A percentile compares a stretch with the other conserved stretches of the same genome.
These are phyloP conservation scores for Stylophora pistillata DNA, from an alignment of 64 coral and sea anemone species.

Conservation along the genomic window DNA sequence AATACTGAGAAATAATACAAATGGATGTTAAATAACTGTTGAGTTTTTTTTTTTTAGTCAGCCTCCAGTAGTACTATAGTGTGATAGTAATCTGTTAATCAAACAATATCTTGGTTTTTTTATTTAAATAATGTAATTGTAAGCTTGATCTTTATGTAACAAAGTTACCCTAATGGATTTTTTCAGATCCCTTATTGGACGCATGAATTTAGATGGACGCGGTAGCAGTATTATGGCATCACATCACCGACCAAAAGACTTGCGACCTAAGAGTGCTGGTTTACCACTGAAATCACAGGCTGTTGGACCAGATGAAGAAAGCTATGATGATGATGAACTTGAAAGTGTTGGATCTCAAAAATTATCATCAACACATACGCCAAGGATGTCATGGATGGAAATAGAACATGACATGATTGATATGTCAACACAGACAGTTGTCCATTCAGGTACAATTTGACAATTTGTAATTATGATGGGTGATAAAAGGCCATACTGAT, in stretches of 20 bases:
- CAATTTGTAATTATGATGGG: background rate
- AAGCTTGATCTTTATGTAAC: background rate
- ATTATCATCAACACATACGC: conserved; percentile 43
- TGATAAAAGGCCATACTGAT: too few relatives aligned
- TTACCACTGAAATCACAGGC: conserved; percentile 39
- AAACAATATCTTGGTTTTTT: too few relatives aligned
- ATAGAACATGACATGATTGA: conserved; percentile 72
- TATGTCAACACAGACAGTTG: conserved; percentile 90
- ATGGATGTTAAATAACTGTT: too few relatives aligned
- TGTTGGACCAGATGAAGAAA: conserved; percentile 72
- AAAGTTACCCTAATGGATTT: background rate
- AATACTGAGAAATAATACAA: too few relatives aligned
- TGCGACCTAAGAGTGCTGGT: conserved; percentile 58
- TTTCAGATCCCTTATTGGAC: conserved; percentile 72
- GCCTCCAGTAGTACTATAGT: too few relatives aligned
- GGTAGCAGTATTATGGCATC: conserved; percentile 59
- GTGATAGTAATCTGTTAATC: too few relatives aligned
- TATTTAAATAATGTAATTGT: too few relatives aligned
- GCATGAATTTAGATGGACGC: conserved; percentile 84
- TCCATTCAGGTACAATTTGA: conserved; percentile 66
- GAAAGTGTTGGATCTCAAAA: conserved; percentile 47
- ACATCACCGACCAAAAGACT: conserved; percentile 27
- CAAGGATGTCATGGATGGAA: conserved; percentile 75
- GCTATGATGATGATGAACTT: conserved; percentile 74
- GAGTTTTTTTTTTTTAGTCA: too few relatives aligned